Evolutionary conservation across 1,140 invertebrate species (phyloP).

Genomic region (Frieseomelitta varia): DNA sequence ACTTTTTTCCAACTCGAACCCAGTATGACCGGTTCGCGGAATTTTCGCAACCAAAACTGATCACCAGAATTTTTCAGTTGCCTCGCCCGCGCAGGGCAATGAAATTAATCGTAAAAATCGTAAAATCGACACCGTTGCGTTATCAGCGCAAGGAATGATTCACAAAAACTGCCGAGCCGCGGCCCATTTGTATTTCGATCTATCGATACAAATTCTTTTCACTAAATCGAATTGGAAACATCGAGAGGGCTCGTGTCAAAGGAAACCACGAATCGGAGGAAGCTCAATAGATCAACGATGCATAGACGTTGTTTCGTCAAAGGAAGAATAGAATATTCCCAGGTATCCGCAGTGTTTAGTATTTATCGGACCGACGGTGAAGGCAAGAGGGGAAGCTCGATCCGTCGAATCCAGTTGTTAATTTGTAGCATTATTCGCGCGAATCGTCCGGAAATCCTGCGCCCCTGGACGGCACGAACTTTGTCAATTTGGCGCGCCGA

Average conservation of each 20-base stretch:
- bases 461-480: constrained; percentile 56
- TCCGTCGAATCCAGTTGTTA: constrained; percentile 40
- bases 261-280: background rate
- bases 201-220: constrained; percentile 7
- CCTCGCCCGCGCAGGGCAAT: constrained; percentile 49
- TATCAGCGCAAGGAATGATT: background rate
- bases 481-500: constrained; percentile 65
- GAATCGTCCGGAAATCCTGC: constrained; percentile 43
- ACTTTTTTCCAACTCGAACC: too few relatives aligned
- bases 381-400: background rate
- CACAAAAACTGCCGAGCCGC: background rate
- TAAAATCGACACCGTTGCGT: constrained; percentile 47
- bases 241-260: background rate
- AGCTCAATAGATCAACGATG: background rate
- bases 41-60: background rate
- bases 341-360: background rate
- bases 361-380: background rate
- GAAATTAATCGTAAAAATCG: constrained; percentile 72
- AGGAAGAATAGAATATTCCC: background rate
- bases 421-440: constrained; percentile 56
- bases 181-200: background rate
- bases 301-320: background rate
- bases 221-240: background rate
- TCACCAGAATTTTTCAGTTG: constrained; percentile 36
- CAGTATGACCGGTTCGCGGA: too few relatives aligned